Evolutionary conservation across 2,888 invertebrate species (phyloP).

Genomic region (Sabellastarte sp.): DNA sequence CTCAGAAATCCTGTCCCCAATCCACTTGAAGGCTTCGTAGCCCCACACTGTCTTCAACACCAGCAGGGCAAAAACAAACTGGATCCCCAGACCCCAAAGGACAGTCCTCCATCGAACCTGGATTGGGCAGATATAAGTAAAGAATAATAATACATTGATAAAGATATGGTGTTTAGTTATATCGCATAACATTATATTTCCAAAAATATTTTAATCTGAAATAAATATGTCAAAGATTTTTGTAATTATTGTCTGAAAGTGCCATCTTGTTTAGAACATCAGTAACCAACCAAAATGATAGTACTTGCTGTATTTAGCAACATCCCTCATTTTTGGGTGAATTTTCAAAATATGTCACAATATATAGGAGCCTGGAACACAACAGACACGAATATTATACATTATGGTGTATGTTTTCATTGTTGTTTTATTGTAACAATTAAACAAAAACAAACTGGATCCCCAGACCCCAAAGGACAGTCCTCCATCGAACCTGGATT

Average conservation of each 20-base stretch:
- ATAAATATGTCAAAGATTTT: no score
- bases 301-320: no score
- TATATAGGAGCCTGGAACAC: background rate
- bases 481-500: constrained; percentile 33
- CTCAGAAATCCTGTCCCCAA: constrained; percentile 31
- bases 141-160: no score
- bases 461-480: constrained; percentile 32
- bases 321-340: no score
- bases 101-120: constrained; percentile 33
- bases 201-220: no score
- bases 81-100: constrained; percentile 32
- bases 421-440: background rate
- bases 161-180: no score
- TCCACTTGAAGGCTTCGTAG: constrained; percentile 67
- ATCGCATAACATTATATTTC: no score
- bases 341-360: background rate
- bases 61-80: constrained; percentile 61
- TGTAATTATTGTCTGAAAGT: no score
- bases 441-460: constrained; percentile 62
- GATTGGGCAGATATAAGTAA: no score
- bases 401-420: background rate
- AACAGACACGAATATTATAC: background rate
- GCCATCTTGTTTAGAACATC: no score
- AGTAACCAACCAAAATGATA: no score
- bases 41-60: constrained; percentile 49